Percentiles rank a stretch among this genome's conserved stretches.
Evolutionary conservation across 1,140 invertebrate species (phyloP).

Genomic region (Bombus waltoni): DNA sequence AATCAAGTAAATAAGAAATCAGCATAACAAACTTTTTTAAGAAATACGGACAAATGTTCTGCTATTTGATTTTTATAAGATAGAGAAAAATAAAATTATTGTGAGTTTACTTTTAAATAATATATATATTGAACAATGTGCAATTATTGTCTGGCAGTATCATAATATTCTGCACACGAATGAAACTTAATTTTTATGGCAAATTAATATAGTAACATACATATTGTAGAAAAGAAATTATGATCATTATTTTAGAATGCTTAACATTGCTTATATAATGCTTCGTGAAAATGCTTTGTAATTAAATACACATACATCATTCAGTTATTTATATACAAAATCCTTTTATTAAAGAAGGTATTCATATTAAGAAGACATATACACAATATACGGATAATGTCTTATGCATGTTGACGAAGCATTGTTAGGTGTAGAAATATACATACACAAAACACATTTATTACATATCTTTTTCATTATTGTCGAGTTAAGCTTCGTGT

Average conservation of each 20-base stretch:
- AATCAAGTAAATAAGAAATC: neutral
- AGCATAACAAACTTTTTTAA: neutral
- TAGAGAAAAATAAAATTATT: constrained; percentile 1
- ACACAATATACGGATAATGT: constrained; percentile 36
- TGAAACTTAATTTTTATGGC: constrained; percentile 34
- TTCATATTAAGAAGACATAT: constrained; percentile 31
- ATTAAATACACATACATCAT: constrained; percentile 32
- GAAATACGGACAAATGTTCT: neutral
- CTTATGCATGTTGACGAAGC: constrained; percentile 37
- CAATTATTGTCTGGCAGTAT: constrained; percentile 68
- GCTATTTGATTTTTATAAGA: neutral
- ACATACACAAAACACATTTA: constrained; percentile 61
- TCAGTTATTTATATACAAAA: constrained; percentile 39
- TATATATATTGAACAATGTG: constrained; percentile 24
- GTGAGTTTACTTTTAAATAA: constrained; percentile 29
- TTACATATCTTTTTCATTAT: constrained; percentile 69
- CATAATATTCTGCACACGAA: constrained; percentile 28
- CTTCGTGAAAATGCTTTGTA: constrained; percentile 38
- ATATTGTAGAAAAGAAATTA: constrained; percentile 17
- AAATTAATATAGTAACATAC: constrained; percentile 4
- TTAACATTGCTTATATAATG: constrained; percentile 11
- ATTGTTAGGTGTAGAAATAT: constrained; percentile 52
- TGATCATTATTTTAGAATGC: neutral
- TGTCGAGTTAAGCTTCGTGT: constrained; percentile 83
- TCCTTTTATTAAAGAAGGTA: constrained; percentile 16